These are phyloP conservation scores for Isaurus tuberculatus DNA, from an alignment of 92 coral and sea anemone species.

Conservation along the genomic window DNA sequence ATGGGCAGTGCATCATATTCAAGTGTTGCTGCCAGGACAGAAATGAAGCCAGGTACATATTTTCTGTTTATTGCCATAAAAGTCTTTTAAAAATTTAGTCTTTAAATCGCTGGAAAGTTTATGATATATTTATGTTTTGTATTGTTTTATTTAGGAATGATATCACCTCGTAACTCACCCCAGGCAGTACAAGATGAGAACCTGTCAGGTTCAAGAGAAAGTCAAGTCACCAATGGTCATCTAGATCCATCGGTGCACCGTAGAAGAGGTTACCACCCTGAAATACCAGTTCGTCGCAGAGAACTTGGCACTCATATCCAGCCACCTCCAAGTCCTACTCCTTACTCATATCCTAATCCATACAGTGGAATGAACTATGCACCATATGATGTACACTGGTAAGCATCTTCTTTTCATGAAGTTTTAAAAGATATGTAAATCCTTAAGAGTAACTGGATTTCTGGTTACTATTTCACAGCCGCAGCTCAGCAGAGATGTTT, in stretches of 20 bases:
- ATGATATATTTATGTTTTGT: not conserved
- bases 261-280: slow-evolving; percentile 7
- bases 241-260: slow-evolving; percentile 50
- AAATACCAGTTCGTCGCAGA: slow-evolving; percentile 22
- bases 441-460: not conserved
- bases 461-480: slow-evolving; percentile 20
- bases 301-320: slow-evolving; percentile 34
- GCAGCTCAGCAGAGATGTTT: slow-evolving; percentile 34
- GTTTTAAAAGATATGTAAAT: not conserved
- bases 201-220: slow-evolving; percentile 63
- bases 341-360: slow-evolving; percentile 9
- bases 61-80: no score
- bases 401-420: not conserved
- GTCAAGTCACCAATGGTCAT: slow-evolving; percentile 83
- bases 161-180: slow-evolving; percentile 94
- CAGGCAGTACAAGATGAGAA: slow-evolving; percentile 93
- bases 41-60: slow-evolving; percentile 40
- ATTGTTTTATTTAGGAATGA: slow-evolving; percentile 44
- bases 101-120: not conserved
- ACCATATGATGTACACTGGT: slow-evolving; percentile 37
- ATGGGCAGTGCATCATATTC: slow-evolving; percentile 37
- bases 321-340: slow-evolving; percentile 10
- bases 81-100: not conserved
- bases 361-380: slow-evolving; percentile 12
- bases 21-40: slow-evolving; percentile 35